Base-by-base conservation (phyloP, 2,113 vertebrate genomes). In the Vicugna pacos region DNA sequence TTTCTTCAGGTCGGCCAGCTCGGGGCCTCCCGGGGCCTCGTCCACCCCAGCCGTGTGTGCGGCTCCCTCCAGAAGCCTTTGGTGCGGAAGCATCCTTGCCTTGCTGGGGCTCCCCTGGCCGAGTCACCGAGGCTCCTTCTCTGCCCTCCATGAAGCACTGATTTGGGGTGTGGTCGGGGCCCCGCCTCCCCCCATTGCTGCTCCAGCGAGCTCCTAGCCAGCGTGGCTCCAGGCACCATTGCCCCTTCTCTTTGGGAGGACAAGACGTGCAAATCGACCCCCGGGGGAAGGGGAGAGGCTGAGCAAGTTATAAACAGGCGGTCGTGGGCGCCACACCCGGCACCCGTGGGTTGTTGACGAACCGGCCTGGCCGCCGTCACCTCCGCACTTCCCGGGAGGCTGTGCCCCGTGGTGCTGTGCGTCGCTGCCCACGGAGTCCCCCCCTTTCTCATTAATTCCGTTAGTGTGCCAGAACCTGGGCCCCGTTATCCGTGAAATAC, bases 1-100 rank as follows among this genome's bases (percentile, higher is more conserved):
- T 11, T 0, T 35, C 30, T n/a, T 2, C n/a, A 13, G 9, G 28
- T 19, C 3, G 0, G 6, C 14, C 8, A 19, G 16, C 17, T 28
- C 0, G 73, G 17, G 38, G 38, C 38, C 38, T 42, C 38, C 38
- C 38, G 38, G 38, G 38, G 38, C 38, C 38, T 42, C 38, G 38
- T 42, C 5, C 38, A 42, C 38, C 38, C 38, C 38, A 42, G 38
- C 38, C 5, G 38, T 42, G 38, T 42, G 38, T 42, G 38, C 38
- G 5, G 38, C 38, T 42, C 38, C 38, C 38, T 42, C 38, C 38
- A 42, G 38, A 42, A 42, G 38, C 38, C 38, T 42, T 54, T 77
- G 64, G 42, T 80, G 91, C 83, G 70, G 50, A 1, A 5, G 42
- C 20, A 0, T 15, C n/a, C 38, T 80, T 79, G 48, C 7, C 9